Conservation (phyloP, 2,888 invertebrate species). For the Thymelicus sylvestris region DNA sequence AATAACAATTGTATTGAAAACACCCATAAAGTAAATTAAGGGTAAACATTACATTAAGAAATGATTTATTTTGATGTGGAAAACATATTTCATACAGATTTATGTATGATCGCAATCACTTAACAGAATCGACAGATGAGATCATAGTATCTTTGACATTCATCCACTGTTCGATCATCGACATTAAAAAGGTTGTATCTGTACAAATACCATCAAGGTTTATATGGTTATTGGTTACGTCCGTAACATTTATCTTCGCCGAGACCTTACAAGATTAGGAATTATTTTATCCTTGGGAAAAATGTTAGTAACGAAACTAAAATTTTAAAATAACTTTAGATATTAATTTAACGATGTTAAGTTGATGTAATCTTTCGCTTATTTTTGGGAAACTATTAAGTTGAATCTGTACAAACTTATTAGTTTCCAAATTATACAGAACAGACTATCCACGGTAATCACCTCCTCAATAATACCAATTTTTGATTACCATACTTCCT, state of each 20-base stretch:
- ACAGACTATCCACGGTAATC: not conserved
- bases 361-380: no score
- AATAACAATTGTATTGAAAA: no score
- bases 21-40: no score
- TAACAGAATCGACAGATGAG: conserved; percentile 21
- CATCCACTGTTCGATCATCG: conserved; percentile 26
- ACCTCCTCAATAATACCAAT: no score
- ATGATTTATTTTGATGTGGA: no score
- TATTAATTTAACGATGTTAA: no score
- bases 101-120: not conserved
- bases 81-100: not conserved
- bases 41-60: no score
- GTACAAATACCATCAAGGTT: conserved; percentile 9
- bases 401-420: no score
- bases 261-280: not conserved
- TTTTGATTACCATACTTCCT: not conserved
- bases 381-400: no score
- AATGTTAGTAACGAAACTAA: not conserved
- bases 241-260: not conserved
- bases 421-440: not conserved
- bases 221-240: conserved; percentile 16
- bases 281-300: not conserved
- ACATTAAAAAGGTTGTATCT: conserved; percentile 17
- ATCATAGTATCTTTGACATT: conserved; percentile 27
- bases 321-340: no score